phyloP scores from a whole-genome alignment of 2,888 invertebrate genomes.

The Clostera curtula region DNA sequence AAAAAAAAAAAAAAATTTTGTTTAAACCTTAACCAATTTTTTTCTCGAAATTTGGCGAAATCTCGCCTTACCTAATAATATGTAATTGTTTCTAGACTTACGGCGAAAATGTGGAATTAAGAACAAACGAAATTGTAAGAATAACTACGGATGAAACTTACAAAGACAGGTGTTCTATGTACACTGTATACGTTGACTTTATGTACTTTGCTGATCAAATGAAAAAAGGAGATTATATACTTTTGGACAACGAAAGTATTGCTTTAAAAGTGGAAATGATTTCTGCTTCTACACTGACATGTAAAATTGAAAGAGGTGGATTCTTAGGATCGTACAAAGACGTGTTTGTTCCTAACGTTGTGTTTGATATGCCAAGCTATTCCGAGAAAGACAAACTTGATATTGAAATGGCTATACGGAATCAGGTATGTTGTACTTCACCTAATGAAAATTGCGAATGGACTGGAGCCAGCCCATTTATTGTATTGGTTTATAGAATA shows the following conservation, averaged over 20 bases:
- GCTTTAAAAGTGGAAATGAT: constrained; percentile 79
- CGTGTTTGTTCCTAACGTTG: constrained; percentile 55
- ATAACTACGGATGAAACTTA: constrained; percentile 75
- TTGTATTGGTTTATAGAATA: too few relatives aligned
- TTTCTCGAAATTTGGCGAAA: too few relatives aligned
- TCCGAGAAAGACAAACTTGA: constrained; percentile 48
- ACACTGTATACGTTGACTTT: constrained; percentile 73
- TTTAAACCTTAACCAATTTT: too few relatives aligned
- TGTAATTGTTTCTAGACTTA: constrained; percentile 36
- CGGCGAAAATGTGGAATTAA: constrained; percentile 48
- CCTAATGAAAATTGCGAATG: too few relatives aligned
- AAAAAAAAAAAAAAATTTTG: too few relatives aligned
- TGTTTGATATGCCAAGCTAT: constrained; percentile 52
- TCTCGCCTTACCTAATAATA: constrained; percentile 3
- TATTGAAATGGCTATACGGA: constrained; percentile 46
- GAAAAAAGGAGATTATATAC: constrained; percentile 60
- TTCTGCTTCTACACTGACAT: constrained; percentile 54
- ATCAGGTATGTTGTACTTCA: constrained; percentile 45
- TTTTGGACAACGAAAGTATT: constrained; percentile 82
- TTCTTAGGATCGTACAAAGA: constrained; percentile 53
- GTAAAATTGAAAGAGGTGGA: constrained; percentile 56
- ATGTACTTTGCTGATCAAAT: constrained; percentile 64
- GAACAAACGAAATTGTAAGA: constrained; percentile 55
- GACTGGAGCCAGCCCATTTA: too few relatives aligned
- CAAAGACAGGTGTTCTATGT: constrained; percentile 68